phyloP scores from a whole-genome alignment of 1,140 invertebrate genomes.

The Phortica variegata region DNA sequence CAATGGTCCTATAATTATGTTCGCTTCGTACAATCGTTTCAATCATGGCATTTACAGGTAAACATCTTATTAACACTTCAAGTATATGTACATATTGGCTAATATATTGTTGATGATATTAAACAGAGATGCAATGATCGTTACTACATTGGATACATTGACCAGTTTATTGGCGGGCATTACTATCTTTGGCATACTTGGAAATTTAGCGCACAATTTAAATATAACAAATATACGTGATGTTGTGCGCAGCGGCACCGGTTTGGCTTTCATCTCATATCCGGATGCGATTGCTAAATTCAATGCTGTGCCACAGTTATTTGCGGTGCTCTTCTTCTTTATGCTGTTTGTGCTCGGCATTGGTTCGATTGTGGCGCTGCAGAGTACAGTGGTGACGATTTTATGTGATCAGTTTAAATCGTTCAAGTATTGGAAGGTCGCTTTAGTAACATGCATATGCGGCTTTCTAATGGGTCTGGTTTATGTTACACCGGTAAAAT shows the following conservation, averaged over 20 bases:
- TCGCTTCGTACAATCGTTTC: slow-evolving; percentile 82
- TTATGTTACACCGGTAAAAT: slow-evolving; percentile 74
- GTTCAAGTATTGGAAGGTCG: slow-evolving; percentile 66
- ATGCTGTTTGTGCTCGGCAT: slow-evolving; percentile 81
- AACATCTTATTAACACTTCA: too few species aligned
- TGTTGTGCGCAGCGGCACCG: slow-evolving; percentile 68
- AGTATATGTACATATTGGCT: too few species aligned
- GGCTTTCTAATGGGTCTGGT: slow-evolving; percentile 72
- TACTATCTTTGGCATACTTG: slow-evolving; percentile 79
- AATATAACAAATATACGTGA: slow-evolving; percentile 60
- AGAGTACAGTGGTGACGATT: slow-evolving; percentile 68
- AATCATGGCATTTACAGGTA: slow-evolving; percentile 82
- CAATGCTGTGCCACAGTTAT: slow-evolving; percentile 68
- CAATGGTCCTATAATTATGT: slow-evolving; percentile 76
- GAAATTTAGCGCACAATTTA: slow-evolving; percentile 67
- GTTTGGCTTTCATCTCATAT: slow-evolving; percentile 83
- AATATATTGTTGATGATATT: too few species aligned
- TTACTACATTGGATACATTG: slow-evolving; percentile 69
- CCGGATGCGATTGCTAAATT: slow-evolving; percentile 87
- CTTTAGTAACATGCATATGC: slow-evolving; percentile 61
- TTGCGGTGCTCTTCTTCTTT: slow-evolving; percentile 87
- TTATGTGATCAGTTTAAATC: slow-evolving; percentile 71
- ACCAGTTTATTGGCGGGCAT: slow-evolving; percentile 79
- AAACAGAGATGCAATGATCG: slow-evolving; percentile 70
- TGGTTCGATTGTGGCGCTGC: slow-evolving; percentile 72